These are phyloP conservation scores for Phylloscopus trochiloides DNA, from an alignment of 2,113 vertebrate species.

Conservation along the genomic window DNA sequence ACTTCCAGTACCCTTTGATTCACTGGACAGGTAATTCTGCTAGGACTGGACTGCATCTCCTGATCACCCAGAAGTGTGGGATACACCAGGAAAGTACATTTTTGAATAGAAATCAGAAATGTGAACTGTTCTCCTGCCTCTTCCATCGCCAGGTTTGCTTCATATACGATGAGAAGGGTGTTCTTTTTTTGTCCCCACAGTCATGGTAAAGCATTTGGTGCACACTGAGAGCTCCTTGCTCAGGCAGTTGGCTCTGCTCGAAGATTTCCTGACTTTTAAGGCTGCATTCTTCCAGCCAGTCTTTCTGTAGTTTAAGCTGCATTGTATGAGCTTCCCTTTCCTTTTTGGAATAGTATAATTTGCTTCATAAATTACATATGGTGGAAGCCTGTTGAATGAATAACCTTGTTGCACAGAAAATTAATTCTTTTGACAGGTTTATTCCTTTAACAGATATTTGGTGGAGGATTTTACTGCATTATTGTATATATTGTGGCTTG, in stretches of 20 bases:
- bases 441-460: conserved; percentile 76
- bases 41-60: background rate
- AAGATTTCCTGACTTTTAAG: conserved; percentile 74
- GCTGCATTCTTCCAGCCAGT: conserved; percentile 66
- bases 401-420: conserved; percentile 79
- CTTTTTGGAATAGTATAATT: conserved; percentile 74
- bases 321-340: conserved; percentile 67
- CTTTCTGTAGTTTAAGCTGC: conserved; percentile 67
- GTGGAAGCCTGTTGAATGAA: conserved; percentile 77
- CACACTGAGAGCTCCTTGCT: conserved; percentile 44
- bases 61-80: background rate
- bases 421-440: conserved; percentile 80
- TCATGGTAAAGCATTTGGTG: conserved; percentile 55
- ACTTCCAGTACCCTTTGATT: conserved; percentile 43
- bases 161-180: background rate
- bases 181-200: conserved; percentile 12
- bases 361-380: conserved; percentile 80
- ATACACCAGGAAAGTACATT: background rate
- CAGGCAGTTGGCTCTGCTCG: conserved; percentile 65
- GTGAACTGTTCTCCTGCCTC: background rate
- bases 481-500: conserved; percentile 74
- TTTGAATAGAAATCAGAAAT: background rate
- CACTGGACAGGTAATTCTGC: conserved; percentile 35
- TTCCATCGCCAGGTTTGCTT: background rate
- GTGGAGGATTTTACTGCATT: conserved; percentile 75